These are phyloP conservation scores for Micrasema minimum DNA, from an alignment of 1,140 invertebrate genomes.

Conservation along the genomic window DNA sequence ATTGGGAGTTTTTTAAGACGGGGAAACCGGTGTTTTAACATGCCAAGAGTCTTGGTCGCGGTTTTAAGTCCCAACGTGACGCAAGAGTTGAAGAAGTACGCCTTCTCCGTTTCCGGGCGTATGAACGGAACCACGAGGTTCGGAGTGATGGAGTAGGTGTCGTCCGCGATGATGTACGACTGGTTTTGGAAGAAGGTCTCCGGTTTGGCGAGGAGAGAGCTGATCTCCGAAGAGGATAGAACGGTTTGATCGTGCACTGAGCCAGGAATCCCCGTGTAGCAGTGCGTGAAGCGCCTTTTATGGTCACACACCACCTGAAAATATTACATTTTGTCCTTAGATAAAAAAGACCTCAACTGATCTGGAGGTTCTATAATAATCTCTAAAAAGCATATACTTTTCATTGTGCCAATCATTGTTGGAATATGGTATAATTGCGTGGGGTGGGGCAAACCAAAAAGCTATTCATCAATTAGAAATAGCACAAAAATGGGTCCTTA, in stretches of 20 bases:
- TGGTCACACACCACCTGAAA: constrained; percentile 17
- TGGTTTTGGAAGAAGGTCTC: background rate
- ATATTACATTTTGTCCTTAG: no score
- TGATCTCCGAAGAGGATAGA: constrained; percentile 7
- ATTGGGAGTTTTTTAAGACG: constrained; percentile 2
- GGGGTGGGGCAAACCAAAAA: no score
- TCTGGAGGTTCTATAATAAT: no score
- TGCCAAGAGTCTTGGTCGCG: background rate
- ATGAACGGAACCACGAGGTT: constrained; percentile 4
- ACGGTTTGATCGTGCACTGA: constrained; percentile 1
- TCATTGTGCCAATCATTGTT: no score
- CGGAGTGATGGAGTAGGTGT: background rate
- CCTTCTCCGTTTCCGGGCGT: background rate
- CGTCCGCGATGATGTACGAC: background rate
- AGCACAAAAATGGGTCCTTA: no score
- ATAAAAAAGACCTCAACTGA: background rate
- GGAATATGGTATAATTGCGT: no score
- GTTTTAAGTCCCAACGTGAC: background rate
- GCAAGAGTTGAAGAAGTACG: background rate
- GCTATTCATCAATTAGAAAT: no score
- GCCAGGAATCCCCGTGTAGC: background rate
- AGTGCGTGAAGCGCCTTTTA: constrained; percentile 5
- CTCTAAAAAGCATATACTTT: no score
- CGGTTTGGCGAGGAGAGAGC: background rate
- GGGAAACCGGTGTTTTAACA: constrained; percentile 5